Percentiles rank a stretch among this genome's conserved stretches.
Evolutionary conservation across 1,140 invertebrate species (phyloP).

Genomic region (Drosophila athabasca): DNA sequence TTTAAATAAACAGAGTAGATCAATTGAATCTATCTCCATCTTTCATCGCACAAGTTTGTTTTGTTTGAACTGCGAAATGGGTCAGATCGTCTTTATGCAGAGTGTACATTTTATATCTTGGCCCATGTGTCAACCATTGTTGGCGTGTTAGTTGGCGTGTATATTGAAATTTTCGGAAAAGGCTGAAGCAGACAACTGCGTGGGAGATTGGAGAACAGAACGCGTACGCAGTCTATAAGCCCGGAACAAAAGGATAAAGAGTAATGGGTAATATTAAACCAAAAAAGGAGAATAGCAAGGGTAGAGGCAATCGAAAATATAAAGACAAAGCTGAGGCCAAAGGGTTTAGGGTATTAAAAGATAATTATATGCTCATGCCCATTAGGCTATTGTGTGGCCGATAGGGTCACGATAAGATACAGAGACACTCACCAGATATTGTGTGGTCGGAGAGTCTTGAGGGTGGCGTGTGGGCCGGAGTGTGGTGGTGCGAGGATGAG

Average conservation of each 20-base stretch:
- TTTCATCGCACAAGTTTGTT: no score
- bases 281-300: conserved; percentile 1
- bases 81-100: no score
- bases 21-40: no score
- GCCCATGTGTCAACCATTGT: no score
- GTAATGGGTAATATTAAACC: conserved; percentile 8
- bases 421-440: conserved; percentile 75
- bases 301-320: neutral
- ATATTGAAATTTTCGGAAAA: no score
- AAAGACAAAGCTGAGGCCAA: neutral
- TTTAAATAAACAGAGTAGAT: no score
- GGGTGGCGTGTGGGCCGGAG: conserved; percentile 87
- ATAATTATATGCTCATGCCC: conserved; percentile 35
- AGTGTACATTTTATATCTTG: no score
- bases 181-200: no score
- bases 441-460: conserved; percentile 83
- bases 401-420: conserved; percentile 3
- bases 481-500: conserved; percentile 84
- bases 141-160: no score
- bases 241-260: conserved; percentile 34
- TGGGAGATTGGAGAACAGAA: no score
- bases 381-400: conserved; percentile 28
- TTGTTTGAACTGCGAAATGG: no score
- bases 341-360: conserved; percentile 40
- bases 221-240: conserved; percentile 13